Conservation (phyloP, 1,140 invertebrate genomes). For the Penaeus indicus region DNA sequence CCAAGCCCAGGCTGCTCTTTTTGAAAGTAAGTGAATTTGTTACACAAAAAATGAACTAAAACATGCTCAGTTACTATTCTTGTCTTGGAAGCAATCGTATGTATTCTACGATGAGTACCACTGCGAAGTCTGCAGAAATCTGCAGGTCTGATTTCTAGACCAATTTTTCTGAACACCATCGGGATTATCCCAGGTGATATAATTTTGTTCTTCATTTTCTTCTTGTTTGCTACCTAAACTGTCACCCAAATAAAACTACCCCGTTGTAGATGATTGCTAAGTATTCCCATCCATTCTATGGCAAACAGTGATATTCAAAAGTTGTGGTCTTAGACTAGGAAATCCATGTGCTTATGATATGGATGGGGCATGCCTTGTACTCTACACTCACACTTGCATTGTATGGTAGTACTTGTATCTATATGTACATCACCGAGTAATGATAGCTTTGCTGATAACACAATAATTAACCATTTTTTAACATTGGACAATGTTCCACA, state of each 20-base stretch:
- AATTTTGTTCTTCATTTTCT: too few species aligned
- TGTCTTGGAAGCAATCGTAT: too few species aligned
- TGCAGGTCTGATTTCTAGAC: too few species aligned
- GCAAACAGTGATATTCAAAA: constrained; percentile 12
- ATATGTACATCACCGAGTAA: too few species aligned
- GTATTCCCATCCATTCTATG: not conserved
- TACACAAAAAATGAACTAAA: constrained; percentile 36
- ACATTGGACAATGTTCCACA: not conserved
- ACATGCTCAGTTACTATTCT: constrained; percentile 11
- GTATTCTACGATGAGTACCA: too few species aligned
- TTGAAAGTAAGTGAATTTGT: constrained; percentile 21
- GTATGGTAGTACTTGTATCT: not conserved
- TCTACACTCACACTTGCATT: constrained; percentile 18
- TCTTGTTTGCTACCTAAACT: too few species aligned
- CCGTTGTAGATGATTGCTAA: not conserved
- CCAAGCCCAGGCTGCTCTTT: constrained; percentile 53
- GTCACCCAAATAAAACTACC: too few species aligned
- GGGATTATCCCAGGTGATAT: too few species aligned
- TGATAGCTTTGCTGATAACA: too few species aligned
- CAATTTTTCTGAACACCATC: too few species aligned
- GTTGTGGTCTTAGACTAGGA: constrained; percentile 55
- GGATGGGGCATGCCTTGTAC: too few species aligned
- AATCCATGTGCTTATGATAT: constrained; percentile 16
- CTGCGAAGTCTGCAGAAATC: too few species aligned
- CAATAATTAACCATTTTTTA: not conserved